Evolutionary conservation across 1,140 invertebrate genomes (phyloP), one percentile per base, ranked within the genome.

Genomic region (Meloidogyne floridensis): DNA sequence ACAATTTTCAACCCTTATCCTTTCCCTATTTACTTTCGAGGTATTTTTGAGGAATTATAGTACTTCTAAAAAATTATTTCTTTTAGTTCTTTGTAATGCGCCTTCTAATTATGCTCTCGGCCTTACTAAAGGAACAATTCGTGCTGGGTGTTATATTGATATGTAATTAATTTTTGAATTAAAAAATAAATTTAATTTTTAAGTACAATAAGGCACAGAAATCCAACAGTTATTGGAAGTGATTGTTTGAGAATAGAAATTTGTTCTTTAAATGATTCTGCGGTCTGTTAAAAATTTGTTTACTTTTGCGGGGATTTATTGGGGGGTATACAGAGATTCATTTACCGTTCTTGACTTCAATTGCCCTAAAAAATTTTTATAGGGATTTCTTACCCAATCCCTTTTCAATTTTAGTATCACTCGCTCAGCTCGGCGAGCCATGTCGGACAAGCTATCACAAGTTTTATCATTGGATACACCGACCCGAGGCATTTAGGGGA

Each of bases 211-310:
- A 65, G 59, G 59, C 59, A 65, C 59, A 65, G n/a, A 65, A 65
- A 65, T 65, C 59, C 59, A 4, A 65, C 59, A 65, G 15, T 65
- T 65, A 65, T 65, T n/a, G 59, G 59, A 18, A 77, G 75, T 47
- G 75, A 77, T 69, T 77, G 75, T 77, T 69, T 77, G 8, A 51
- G 75, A n/a, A 47, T 77, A 7, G 75, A 77, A 77, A 77, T 77
- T 77, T 77, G 43, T 69, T 65, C 43, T 51, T 47, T 71, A 51
- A 42, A 71, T 72, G 77, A 79, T 71, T 54, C 51, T 79, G 77
- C 43, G 10, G 56, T 70, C 18, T 32, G 8, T 47, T 47, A 51
- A 15, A 53, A 77, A 54, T 65, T 15, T 32, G n/a, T 18, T 77
- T 13, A 77, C 32, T 32, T 2, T 32, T 32, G 32, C 1, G 2